Evolutionary conservation across 2,113 vertebrate genomes (phyloP).

Genomic region (Mohoua ochrocephala): DNA sequence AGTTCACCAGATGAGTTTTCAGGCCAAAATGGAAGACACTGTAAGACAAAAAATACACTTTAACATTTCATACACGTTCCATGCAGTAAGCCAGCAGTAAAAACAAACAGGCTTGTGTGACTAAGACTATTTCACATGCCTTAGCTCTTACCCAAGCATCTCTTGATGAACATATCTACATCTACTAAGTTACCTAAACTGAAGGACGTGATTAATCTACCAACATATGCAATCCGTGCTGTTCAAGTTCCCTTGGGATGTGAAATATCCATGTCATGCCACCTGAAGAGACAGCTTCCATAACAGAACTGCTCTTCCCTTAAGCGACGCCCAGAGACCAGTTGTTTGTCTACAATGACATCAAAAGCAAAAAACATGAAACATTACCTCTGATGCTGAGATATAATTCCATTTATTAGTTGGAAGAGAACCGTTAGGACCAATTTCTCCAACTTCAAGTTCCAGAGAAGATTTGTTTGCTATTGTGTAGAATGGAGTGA

Average conservation of each 20-base stretch:
- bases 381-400: conserved; percentile 81
- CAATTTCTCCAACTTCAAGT: conserved; percentile 90
- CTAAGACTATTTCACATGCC: not conserved
- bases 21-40: conserved; percentile 98
- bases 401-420: conserved; percentile 88
- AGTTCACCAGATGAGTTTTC: conserved; percentile 82
- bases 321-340: not conserved
- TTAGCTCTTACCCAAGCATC: not conserved
- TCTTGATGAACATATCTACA: not conserved
- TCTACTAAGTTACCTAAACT: not conserved
- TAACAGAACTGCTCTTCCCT: not conserved
- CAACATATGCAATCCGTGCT: not conserved
- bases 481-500: conserved; percentile 93
- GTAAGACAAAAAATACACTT: not conserved
- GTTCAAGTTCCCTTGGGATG: not conserved
- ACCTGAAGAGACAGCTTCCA: not conserved
- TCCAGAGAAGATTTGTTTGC: conserved; percentile 89
- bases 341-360: not conserved
- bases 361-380: not conserved
- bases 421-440: conserved; percentile 54
- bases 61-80: accelerated
- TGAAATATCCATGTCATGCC: not conserved
- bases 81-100: not conserved
- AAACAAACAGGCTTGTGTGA: not conserved
- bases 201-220: not conserved